Base-by-base conservation (phyloP, 2,888 invertebrate genomes). In the Epinotia demarniana region DNA sequence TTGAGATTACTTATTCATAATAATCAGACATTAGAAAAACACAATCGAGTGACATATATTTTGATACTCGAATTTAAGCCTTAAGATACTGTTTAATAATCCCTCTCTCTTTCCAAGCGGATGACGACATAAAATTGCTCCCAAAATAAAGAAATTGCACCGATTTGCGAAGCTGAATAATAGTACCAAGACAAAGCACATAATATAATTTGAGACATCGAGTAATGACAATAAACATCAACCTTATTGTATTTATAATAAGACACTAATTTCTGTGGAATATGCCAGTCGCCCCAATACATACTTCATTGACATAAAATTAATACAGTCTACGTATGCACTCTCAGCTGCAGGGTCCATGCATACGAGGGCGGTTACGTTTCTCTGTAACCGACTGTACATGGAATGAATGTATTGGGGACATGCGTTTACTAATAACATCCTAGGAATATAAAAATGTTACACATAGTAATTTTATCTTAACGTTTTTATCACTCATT, bases 211-310 rank as follows among this genome's bases (percentile, higher is more conserved):
- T 66, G 60, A 66, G 27, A 75, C 71, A 66, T 55, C 33, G 66
- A 67, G 49, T 58, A 49, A 27, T 72, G 57, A 66, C 27, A 66
- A 61, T 66, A 60, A 72, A 67, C 64, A 64, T 67, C 60, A 60
- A 73, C 23, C 53, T 71, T 75, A 75, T 75, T 75, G 70, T 75
- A 49, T 72, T 73, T 61, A 39, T 75, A 67, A 72, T 75, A 72
- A 75, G 75, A 75, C 75, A 75, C 75, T 61, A 62, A 75, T 75
- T 60, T 55, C 63, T 72, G 39, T 53, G 13, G 49, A 67, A 61
- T 55, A 61, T 62, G 71, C 75, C 62, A 75, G 71, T 39, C 55
- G 75, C 72, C 75, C 67, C 60, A 60, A 71, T 70, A n/a, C 57
- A 60, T 19, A 64, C 64, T 67, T 69, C 61, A 55, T 43, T n/a